Percentiles rank a stretch among this genome's conserved stretches.
Evolutionary conservation across 2,888 invertebrate genomes (phyloP).

Genomic region (Drosophila neotestacea): DNA sequence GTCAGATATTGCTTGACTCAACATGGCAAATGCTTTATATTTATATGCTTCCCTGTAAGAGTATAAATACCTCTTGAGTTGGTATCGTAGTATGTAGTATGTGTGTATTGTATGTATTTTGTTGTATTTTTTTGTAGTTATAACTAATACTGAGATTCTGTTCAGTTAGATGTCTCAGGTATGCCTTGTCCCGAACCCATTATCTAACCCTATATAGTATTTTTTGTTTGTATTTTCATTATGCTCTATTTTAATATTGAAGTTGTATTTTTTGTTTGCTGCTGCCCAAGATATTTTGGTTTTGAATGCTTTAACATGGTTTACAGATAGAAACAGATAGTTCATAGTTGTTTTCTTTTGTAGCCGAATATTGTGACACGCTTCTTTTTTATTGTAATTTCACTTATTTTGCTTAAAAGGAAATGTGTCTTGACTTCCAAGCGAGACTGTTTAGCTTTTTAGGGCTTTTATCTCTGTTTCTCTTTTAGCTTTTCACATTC

Average conservation of each 20-base stretch:
- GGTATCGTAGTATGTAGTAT: constrained; percentile 27
- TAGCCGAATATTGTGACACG: not conserved
- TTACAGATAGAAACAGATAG: not conserved
- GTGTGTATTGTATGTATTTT: constrained; percentile 26
- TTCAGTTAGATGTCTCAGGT: constrained; percentile 70
- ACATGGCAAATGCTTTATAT: constrained; percentile 62
- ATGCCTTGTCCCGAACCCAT: constrained; percentile 29
- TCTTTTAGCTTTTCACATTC: constrained; percentile 3
- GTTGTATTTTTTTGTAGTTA: constrained; percentile 26
- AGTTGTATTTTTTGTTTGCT: constrained; percentile 27
- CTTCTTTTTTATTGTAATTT: too few relatives aligned
- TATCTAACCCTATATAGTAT: constrained; percentile 31
- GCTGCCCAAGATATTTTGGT: not conserved
- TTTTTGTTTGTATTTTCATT: not conserved
- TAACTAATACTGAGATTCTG: constrained; percentile 77
- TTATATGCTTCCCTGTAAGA: constrained; percentile 20
- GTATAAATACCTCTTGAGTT: constrained; percentile 8
- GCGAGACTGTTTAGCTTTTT: not conserved
- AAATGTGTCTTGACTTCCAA: not conserved
- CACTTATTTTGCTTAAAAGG: not conserved
- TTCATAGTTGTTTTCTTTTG: not conserved
- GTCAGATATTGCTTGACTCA: constrained; percentile 22
- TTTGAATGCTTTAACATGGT: not conserved
- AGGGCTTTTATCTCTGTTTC: not conserved
- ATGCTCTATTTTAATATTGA: constrained; percentile 56